Base-by-base conservation (phyloP, 2,888 invertebrate species). In the Cerceris rybyensis region DNA sequence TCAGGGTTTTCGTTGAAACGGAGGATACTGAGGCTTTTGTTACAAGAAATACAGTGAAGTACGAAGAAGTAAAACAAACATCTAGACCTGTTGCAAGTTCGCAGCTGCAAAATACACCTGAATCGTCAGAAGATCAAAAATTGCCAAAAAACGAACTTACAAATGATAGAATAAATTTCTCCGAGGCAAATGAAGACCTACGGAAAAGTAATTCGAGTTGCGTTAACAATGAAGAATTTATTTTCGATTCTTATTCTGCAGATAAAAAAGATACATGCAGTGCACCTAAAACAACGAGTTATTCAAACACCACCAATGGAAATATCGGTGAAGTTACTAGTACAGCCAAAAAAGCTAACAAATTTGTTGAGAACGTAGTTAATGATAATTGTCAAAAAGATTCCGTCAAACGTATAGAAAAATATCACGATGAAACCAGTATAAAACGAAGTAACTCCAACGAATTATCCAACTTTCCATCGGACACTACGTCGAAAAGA, bases 201-300 rank as follows among this genome's bases (percentile, higher is more conserved):
- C 68, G 50, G 11, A 46, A 64, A 39, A 41, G 43, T 68, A 73
- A 71, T 60, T 50, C 70, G 28, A 64, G 65, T 68, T 70, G 69
- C 64, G 17, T 13, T 69, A 72, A 81, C 65, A 75, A 70, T 55
- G 80, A 63, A 78, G 77, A 76, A 73, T 84, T 75, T 81, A 84
- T 77, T 84, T 75, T 79, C 72, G 80, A 77, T 75, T 80, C 77
- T 75, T 67, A 65, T 81, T 73, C 76, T 70, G 64, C 41, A 70
- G 70, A 80, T 78, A 78, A 75, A 58, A 73, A 73, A 67, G 57
- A 72, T 83, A 69, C 76, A 74, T 83, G 75, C 71, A 73, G 70
- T 78, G 61, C 66, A 28, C 43, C 70, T 61, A 66, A 72, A 14
- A 17, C 52, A 70, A 73, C 69, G 55, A 17, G 49, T 42, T 78